These are phyloP conservation scores for Manis javanica DNA, from an alignment of 2,797 vertebrate genomes.

Conservation along the genomic window DNA sequence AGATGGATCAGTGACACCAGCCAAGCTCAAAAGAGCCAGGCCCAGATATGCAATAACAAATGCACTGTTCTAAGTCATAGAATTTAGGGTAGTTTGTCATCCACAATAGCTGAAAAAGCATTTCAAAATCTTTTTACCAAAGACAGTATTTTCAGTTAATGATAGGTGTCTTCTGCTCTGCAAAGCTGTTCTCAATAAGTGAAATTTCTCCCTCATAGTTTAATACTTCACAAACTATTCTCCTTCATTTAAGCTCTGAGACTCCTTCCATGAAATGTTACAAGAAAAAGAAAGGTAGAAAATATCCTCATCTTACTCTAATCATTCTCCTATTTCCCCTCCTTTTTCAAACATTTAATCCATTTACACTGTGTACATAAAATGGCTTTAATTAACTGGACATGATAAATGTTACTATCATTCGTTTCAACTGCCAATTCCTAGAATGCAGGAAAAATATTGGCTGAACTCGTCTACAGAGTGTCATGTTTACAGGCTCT, in stretches of 20 bases:
- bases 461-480: conserved; percentile 4
- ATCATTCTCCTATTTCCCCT: neutral
- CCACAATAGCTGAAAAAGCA: neutral
- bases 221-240: neutral
- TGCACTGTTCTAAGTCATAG: neutral
- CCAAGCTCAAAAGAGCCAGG: neutral
- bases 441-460: conserved; percentile 8
- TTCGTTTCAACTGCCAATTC: conserved; percentile 39
- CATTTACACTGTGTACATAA: neutral
- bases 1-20: neutral
- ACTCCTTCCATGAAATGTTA: conserved; percentile 13
- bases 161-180: neutral
- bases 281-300: neutral
- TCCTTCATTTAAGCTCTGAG: neutral
- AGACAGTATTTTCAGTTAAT: neutral
- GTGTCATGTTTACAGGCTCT: neutral
- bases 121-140: neutral
- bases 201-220: neutral
- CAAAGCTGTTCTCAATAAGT: neutral
- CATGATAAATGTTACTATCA: conserved; percentile 34
- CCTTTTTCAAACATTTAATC: conserved; percentile 34
- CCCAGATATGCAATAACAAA: neutral
- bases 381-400: conserved; percentile 38
- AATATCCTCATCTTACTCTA: neutral
- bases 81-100: neutral